A percentile compares a stretch with the other conserved stretches of the same genome.
These are phyloP conservation scores for Zalophus californianus DNA, from an alignment of 2,797 vertebrate genomes.

Conservation along the genomic window DNA sequence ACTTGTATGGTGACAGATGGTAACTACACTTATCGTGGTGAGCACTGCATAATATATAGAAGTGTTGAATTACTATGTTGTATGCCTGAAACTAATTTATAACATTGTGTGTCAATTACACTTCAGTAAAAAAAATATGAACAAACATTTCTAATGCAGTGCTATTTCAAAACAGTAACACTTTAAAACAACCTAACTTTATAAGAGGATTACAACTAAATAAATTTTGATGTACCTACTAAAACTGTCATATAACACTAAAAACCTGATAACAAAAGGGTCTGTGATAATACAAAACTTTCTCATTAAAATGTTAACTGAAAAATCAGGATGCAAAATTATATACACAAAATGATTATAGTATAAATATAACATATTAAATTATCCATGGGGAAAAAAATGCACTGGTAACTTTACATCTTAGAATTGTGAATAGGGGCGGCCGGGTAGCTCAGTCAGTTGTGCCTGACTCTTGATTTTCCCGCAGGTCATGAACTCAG, in stretches of 20 bases:
- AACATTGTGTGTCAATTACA: not conserved
- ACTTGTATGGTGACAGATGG: not conserved
- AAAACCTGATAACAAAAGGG: not conserved
- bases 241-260: not conserved
- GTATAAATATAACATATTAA: not conserved
- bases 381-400: not conserved
- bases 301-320: constrained; percentile 2
- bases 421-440: not conserved
- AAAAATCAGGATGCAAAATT: constrained; percentile 35
- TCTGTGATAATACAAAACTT: not conserved
- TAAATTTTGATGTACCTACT: not conserved
- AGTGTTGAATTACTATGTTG: not conserved
- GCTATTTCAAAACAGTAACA: constrained; percentile 21
- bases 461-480: not conserved
- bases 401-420: not conserved
- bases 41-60: not conserved
- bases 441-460: not conserved
- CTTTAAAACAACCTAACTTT: constrained; percentile 8
- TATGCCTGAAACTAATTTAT: not conserved
- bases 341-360: not conserved
- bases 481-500: not conserved
- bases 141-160: not conserved
- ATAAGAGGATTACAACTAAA: not conserved
- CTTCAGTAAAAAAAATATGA: not conserved
- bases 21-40: not conserved